Conservation (phyloP, 2,888 invertebrate species). For the Morpho achilles region DNA sequence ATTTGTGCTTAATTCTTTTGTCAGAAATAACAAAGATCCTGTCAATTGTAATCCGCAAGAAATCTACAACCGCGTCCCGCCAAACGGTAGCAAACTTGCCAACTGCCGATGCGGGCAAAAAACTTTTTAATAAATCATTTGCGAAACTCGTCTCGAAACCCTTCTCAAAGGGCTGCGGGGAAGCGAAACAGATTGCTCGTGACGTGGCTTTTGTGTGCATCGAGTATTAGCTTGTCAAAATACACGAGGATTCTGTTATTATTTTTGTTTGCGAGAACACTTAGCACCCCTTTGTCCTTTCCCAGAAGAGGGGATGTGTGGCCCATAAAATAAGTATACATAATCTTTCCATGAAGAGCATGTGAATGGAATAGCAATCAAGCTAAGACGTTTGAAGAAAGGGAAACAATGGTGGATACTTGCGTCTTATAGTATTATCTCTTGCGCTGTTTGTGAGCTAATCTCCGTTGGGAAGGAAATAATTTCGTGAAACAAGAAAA, state of each 20-base stretch:
- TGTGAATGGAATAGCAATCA: constrained; percentile 70
- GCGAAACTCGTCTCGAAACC: constrained; percentile 71
- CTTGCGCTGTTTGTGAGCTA: constrained; percentile 24
- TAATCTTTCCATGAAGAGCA: constrained; percentile 63
- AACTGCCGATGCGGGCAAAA: constrained; percentile 47
- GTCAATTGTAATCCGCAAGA: constrained; percentile 74
- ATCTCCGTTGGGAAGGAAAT: constrained; percentile 33
- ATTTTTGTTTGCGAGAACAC: constrained; percentile 77
- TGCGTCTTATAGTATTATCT: constrained; percentile 27
- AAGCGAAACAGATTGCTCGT: constrained; percentile 75
- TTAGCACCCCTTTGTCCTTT: constrained; percentile 75
- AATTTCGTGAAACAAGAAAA: constrained; percentile 33
- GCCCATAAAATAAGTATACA: constrained; percentile 50
- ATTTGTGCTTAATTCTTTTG: constrained; percentile 67
- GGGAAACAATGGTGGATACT: constrained; percentile 53
- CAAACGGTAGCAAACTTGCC: constrained; percentile 69
- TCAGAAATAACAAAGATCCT: constrained; percentile 72
- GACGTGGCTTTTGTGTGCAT: constrained; percentile 75
- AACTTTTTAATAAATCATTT: constrained; percentile 70
- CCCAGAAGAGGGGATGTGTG: constrained; percentile 67
- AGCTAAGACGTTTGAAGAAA: constrained; percentile 37
- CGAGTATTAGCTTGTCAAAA: constrained; percentile 79
- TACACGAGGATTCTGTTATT: constrained; percentile 78
- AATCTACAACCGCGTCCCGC: constrained; percentile 64
- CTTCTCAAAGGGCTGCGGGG: constrained; percentile 69